phyloP scores from a whole-genome alignment of 2,888 invertebrate genomes.

The Lissocephala sabroskyi region DNA sequence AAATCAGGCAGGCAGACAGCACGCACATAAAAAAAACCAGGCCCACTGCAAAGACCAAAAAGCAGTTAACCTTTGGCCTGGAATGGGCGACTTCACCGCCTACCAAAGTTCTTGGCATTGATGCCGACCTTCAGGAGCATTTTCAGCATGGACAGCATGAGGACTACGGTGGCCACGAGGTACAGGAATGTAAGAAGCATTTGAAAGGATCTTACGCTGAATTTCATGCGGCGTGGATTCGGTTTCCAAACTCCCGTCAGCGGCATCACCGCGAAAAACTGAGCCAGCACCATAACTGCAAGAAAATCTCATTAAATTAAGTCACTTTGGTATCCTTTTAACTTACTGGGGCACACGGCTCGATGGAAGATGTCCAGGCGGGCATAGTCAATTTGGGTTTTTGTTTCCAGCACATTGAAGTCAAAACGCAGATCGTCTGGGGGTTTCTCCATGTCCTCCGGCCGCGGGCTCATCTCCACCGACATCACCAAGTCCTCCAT shows the following conservation, averaged over 20 bases:
- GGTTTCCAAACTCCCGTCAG: slow-evolving; percentile 72
- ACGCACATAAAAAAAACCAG: slow-evolving; percentile 64
- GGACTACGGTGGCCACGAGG: slow-evolving; percentile 33
- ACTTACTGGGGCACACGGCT: slow-evolving; percentile 72
- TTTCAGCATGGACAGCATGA: slow-evolving; percentile 38
- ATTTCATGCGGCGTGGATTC: slow-evolving; percentile 65
- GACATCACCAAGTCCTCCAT: no score
- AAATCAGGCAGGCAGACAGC: slow-evolving; percentile 51
- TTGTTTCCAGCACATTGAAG: slow-evolving; percentile 18
- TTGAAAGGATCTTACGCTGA: slow-evolving; percentile 52
- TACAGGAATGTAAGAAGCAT: slow-evolving; percentile 46
- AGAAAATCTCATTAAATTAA: not conserved
- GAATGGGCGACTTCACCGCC: not conserved
- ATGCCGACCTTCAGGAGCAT: slow-evolving; percentile 55
- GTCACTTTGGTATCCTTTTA: not conserved
- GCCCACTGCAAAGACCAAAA: slow-evolving; percentile 44
- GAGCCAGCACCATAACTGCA: slow-evolving; percentile 73
- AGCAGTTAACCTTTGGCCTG: not conserved
- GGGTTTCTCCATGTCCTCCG: no score
- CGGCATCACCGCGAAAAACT: slow-evolving; percentile 75
- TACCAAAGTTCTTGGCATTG: slow-evolving; percentile 68
- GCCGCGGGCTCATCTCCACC: no score
- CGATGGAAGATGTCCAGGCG: slow-evolving; percentile 72
- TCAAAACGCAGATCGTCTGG: slow-evolving; percentile 6
- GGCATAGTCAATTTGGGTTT: slow-evolving; percentile 23